Percentiles rank a stretch among this genome's conserved stretches.
phyloP scores from a whole-genome alignment of 2,888 invertebrate genomes.

The Macrophya alboannulata region DNA sequence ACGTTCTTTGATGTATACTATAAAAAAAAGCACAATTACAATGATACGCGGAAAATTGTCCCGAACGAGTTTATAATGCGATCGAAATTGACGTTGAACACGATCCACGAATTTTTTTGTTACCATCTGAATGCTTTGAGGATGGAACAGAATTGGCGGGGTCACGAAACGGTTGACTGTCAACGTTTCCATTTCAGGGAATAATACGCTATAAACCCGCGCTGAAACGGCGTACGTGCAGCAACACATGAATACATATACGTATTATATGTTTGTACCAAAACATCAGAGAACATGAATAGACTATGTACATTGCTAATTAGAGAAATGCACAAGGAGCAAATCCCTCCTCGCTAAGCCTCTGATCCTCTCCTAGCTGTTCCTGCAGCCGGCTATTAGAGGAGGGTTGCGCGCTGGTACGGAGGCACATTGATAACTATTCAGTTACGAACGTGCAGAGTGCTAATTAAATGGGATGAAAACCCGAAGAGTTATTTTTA shows the following conservation, averaged over 20 bases:
- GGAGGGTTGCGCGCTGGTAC: background rate
- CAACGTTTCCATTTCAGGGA: background rate
- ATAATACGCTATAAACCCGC: background rate
- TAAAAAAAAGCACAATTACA: background rate
- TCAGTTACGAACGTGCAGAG: slow-evolving; percentile 5
- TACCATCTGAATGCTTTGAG: background rate
- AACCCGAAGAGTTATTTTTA: background rate
- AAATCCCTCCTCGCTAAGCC: slow-evolving; percentile 29
- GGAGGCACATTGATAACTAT: slow-evolving; percentile 5
- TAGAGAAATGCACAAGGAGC: slow-evolving; percentile 37
- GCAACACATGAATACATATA: background rate
- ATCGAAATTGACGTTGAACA: no score
- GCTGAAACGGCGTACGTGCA: background rate
- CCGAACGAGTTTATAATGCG: no score
- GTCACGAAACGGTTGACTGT: no score
- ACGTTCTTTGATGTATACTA: background rate
- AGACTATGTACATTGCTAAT: slow-evolving; percentile 48
- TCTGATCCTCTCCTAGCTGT: background rate
- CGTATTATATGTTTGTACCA: background rate
- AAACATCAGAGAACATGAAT: slow-evolving; percentile 29
- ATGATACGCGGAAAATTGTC: background rate
- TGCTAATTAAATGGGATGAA: slow-evolving; percentile 24
- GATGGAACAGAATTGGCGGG: background rate
- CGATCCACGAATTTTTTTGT: background rate
- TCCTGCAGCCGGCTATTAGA: background rate